Evolutionary conservation across 30 jellyfish, hydroid and myxozoan genomes (phyloP).

Genomic region (Aurelia aurita complex sp. Pacific): DNA sequence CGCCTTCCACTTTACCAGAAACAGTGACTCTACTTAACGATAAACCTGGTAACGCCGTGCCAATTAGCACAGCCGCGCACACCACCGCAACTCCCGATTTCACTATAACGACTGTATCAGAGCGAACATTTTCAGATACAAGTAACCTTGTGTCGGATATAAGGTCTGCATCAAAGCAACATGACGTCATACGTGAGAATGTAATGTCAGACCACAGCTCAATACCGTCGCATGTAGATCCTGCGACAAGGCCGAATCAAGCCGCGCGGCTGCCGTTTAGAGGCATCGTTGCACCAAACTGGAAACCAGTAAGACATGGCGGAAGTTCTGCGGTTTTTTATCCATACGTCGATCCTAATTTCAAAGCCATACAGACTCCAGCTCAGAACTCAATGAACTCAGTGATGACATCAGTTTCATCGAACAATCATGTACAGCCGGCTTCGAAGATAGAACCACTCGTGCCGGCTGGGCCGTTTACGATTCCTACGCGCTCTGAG

Average conservation of each 20-base stretch:
- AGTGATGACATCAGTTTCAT: slow-evolving; percentile 13
- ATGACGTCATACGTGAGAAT: slow-evolving; percentile 30
- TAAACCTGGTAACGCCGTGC: not conserved
- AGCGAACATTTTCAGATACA: slow-evolving; percentile 55
- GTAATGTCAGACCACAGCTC: slow-evolving; percentile 62
- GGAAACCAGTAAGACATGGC: slow-evolving; percentile 95
- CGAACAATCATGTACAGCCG: slow-evolving; percentile 5
- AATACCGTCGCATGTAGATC: slow-evolving; percentile 64
- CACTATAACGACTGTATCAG: slow-evolving; percentile 57
- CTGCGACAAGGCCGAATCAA: slow-evolving; percentile 17
- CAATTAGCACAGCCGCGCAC: not conserved
- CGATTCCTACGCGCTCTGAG: slow-evolving; percentile 57
- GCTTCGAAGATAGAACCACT: slow-evolving; percentile 35
- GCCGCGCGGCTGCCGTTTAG: slow-evolving; percentile 32
- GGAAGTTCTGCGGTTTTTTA: slow-evolving; percentile 82
- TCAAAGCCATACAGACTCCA: slow-evolving; percentile 32
- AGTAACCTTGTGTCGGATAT: slow-evolving; percentile 57
- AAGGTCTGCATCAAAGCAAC: slow-evolving; percentile 31
- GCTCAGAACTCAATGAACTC: slow-evolving; percentile 47
- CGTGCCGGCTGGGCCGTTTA: slow-evolving; percentile 40
- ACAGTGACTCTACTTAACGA: slow-evolving; percentile 26
- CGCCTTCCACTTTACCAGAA: slow-evolving; percentile 61
- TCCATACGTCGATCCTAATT: slow-evolving; percentile 74
- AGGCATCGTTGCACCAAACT: slow-evolving; percentile 86
- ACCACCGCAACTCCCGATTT: slow-evolving; percentile 29